phyloP scores from a whole-genome alignment of 1,140 invertebrate genomes.

The Onthophagus taurus region DNA sequence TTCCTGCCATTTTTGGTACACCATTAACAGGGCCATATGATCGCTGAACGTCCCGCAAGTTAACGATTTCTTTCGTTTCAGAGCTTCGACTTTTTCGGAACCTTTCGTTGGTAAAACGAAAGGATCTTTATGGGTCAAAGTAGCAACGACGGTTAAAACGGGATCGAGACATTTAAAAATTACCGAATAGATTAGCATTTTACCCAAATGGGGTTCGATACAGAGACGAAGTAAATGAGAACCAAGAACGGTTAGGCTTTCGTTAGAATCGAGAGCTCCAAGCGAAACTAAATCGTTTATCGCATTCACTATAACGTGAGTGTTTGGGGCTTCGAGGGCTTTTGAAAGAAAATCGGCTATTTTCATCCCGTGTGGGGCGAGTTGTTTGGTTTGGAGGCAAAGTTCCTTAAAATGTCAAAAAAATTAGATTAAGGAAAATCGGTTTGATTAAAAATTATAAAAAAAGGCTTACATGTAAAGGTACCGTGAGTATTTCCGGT shows the following conservation, averaged over 20 bases:
- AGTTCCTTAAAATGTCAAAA: constrained; percentile 63
- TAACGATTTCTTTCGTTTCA: too few species aligned
- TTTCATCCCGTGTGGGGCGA: constrained; percentile 64
- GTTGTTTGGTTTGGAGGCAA: constrained; percentile 77
- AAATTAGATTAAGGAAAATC: neutral
- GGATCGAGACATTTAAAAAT: constrained; percentile 92
- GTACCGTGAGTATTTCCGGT: constrained; percentile 70
- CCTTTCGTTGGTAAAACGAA: too few species aligned
- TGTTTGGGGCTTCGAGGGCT: constrained; percentile 78
- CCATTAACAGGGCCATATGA: too few species aligned
- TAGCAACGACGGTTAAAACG: constrained; percentile 83
- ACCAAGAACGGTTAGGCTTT: constrained; percentile 66
- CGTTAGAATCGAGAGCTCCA: constrained; percentile 66
- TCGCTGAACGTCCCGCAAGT: too few species aligned
- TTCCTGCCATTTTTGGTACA: too few species aligned
- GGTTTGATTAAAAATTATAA: neutral
- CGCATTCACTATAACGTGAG: constrained; percentile 63
- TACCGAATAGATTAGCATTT: constrained; percentile 84
- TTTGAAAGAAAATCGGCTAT: constrained; percentile 74
- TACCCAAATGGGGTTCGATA: constrained; percentile 81
- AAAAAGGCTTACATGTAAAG: constrained; percentile 40
- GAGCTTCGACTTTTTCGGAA: too few species aligned
- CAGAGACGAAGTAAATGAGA: constrained; percentile 81
- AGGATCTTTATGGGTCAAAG: constrained; percentile 73
- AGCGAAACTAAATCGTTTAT: constrained; percentile 58